Conservation (phyloP, 2,113 vertebrate species). For the Calypte anna region DNA sequence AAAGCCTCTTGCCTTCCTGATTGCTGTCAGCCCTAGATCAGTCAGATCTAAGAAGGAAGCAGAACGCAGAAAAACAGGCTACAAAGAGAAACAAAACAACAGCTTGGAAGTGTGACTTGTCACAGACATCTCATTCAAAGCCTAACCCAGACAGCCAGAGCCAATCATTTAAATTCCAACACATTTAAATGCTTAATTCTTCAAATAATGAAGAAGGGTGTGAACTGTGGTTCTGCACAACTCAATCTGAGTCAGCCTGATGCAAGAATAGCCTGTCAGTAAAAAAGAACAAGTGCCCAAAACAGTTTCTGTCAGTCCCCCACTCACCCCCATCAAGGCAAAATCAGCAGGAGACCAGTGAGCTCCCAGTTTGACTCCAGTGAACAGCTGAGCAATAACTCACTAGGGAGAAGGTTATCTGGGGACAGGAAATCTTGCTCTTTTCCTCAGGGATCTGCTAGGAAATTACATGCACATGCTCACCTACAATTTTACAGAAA, state of each 20-base stretch:
- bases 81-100: not conserved
- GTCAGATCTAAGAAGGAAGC: not conserved
- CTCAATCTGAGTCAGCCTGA: not conserved
- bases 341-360: not conserved
- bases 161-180: not conserved
- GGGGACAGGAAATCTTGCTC: not conserved
- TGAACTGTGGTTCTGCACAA: not conserved
- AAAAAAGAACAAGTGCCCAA: not conserved
- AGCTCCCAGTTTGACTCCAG: not conserved
- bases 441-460: not conserved
- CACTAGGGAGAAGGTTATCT: not conserved
- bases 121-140: not conserved
- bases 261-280: not conserved
- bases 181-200: not conserved
- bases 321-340: not conserved
- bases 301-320: not conserved
- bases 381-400: not conserved
- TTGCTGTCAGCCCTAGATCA: not conserved
- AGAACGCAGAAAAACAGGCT: not conserved
- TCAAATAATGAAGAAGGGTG: not conserved
- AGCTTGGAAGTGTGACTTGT: not conserved
- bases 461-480: not conserved
- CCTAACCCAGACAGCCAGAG: not conserved
- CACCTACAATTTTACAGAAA: not conserved
- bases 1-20: not conserved